Evolutionary conservation across 2,113 vertebrate species (phyloP), one percentile per base, ranked within the genome.

Genomic region (Centropus unirufus): DNA sequence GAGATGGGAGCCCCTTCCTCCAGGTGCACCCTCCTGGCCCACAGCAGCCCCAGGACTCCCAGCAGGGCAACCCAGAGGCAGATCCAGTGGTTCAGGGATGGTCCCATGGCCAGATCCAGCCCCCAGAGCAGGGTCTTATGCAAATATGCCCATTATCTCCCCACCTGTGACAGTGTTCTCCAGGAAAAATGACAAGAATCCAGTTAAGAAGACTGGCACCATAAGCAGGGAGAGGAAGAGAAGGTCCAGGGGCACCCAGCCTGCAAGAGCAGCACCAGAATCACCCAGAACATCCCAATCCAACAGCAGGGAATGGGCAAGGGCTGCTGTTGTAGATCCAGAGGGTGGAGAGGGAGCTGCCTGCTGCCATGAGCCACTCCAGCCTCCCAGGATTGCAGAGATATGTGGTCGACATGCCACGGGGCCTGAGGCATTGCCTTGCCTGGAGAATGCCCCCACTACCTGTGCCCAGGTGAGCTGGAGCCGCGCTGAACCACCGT

Each of bases 141-240:
- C 34, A 47, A 55, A 47, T 47, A 20, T 16, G 29, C 17, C 47
- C 32, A n/a, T 11, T 39, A 66, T 67, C 44, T 58, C 30, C 97
- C 98, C 95, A 99, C 98, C 98, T 97, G 98, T 98, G 69, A 99
- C 97, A 0, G 98, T 99, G 93, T 98, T 98, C 75, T 99, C 98
- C 94, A 99, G 93, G 74, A 99, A 83, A 95, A 99, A 99, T 21
- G 98, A 97, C 89, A 99, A 92, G 59, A 98, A 76, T n/a, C 98
- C 98, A 3, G 98, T 98, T 93, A 99, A 96, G 76, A 99, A 97
- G 69, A 98, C 96, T 24, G 98, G 98, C 29, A 97, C 95, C 93
- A 95, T 97, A 80, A 99, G 87, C 86, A 98, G 83, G 14, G 98
- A 98, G 81, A 88, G 84, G 44, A 98, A 89, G 49, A 98, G 87